Base-by-base conservation (phyloP, 2,888 invertebrate species). In the Malthinus seriepunctatus region DNA sequence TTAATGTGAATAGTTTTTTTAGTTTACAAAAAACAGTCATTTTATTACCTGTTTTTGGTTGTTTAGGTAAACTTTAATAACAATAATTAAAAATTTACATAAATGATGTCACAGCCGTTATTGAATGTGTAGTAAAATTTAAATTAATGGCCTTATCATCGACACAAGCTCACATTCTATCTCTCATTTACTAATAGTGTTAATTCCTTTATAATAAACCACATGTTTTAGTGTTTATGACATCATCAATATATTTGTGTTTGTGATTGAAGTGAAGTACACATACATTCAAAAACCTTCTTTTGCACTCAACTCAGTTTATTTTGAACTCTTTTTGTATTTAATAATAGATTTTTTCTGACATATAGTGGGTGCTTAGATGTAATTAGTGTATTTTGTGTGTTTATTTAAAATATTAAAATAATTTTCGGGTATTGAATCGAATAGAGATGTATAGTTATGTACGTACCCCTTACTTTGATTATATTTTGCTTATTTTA, bases 371-470 rank as follows among this genome's bases (percentile, higher is more conserved):
- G 23, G 39, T 42, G 39, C 39, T 14, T 23, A n/a, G 11, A 15
- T 23, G 15, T n/a, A 23, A 15, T 39, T 42, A 6, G 10, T 15
- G 39, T 42, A 42, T 15, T 42, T 54, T 52, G 9, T 44, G 34
- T 44, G 23, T 49, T 48, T 34, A 5, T 38, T 46, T 5, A 23
- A 23, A 23, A 23, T 23, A 23, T 5, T 23, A 2, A 5, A 3
- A 5, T 23, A 23, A 23, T 23, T n/a, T n/a, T n/a, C 42, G 48
- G 44, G 55, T 46, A 37, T 55, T 32, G 38, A 44, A 38, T 35
- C 11, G 14, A 32, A 11, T 33, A 38, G 58, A 12, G 51, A 69
- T 69, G 70, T 70, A 70, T 56, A 65, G 63, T 59, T 70, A 70
- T 64, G 70, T 70, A 68, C 14, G 70, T 70, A 61, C 62, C 48